These are phyloP conservation scores for Lissonota sp. DNA, from an alignment of 2,888 invertebrate genomes.

Conservation along the genomic window DNA sequence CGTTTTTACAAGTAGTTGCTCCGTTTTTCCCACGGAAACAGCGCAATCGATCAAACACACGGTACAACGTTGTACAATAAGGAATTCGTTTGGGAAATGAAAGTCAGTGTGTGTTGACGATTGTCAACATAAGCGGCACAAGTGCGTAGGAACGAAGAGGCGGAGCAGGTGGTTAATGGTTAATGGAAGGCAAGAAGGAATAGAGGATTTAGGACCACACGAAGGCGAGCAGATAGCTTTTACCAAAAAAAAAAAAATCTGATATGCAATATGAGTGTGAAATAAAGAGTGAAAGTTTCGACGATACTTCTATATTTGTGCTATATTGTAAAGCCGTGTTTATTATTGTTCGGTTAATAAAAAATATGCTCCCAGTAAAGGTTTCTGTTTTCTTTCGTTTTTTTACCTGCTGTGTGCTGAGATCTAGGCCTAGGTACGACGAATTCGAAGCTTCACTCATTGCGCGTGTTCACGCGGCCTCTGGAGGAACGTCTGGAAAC, in stretches of 20 bases:
- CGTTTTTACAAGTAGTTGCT: neutral
- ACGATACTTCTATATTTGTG: neutral
- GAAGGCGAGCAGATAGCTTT: neutral
- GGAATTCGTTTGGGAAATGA: constrained; percentile 1
- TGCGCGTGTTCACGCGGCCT: constrained; percentile 49
- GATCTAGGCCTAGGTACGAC: constrained; percentile 93
- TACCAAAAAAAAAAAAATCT: too few species aligned
- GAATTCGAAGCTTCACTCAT: constrained; percentile 79
- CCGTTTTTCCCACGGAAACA: constrained; percentile 3
- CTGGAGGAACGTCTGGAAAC: constrained; percentile 62
- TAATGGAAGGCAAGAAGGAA: constrained; percentile 9
- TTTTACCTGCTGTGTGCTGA: constrained; percentile 94
- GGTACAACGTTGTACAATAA: neutral
- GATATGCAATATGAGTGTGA: neutral
- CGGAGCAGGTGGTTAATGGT: constrained; percentile 27
- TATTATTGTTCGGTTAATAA: constrained; percentile 6
- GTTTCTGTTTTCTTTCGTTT: neutral
- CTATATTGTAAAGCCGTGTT: neutral
- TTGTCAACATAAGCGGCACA: neutral
- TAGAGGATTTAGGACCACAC: constrained; percentile 25
- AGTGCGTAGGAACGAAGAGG: neutral
- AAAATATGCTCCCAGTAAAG: neutral
- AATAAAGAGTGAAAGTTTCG: neutral
- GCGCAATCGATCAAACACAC: constrained; percentile 27
- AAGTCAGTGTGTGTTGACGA: too few species aligned